Percentiles rank a stretch among this genome's conserved stretches.
Evolutionary conservation across 1,140 invertebrate species (phyloP).

Genomic region (Drosophila leontia): DNA sequence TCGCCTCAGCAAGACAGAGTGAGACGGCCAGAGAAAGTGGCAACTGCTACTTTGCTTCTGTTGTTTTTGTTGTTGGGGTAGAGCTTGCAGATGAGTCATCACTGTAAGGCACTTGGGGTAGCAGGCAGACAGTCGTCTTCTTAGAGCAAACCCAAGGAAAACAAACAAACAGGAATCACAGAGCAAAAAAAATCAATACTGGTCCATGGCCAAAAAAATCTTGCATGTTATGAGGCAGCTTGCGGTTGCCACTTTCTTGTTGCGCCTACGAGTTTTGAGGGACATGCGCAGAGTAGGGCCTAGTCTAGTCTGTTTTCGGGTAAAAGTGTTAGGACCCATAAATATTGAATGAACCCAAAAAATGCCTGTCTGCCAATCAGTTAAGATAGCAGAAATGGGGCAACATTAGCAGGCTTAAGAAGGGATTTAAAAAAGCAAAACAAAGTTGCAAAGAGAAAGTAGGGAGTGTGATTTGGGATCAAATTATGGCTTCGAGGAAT

Average conservation of each 20-base stretch:
- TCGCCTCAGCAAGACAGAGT: conserved; percentile 11
- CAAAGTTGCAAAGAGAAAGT: conserved; percentile 9
- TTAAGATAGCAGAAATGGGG: conserved; percentile 29
- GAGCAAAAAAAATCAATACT: conserved; percentile 42
- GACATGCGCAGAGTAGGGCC: conserved; percentile 34
- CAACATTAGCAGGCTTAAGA: conserved; percentile 15
- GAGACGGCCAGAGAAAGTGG: conserved; percentile 68
- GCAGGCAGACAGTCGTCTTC: background rate
- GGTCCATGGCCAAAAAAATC: conserved; percentile 36
- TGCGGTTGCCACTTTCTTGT: conserved; percentile 45
- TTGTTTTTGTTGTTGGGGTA: conserved; percentile 22
- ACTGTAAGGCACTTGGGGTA: conserved; percentile 7
- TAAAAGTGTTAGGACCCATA: conserved; percentile 38
- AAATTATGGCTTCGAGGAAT: background rate
- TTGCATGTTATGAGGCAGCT: too few relatives aligned
- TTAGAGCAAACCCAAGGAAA: background rate
- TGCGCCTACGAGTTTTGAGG: conserved; percentile 25
- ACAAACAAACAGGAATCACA: background rate
- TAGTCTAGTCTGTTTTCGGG: background rate
- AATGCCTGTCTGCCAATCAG: conserved; percentile 28
- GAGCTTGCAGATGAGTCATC: conserved; percentile 46
- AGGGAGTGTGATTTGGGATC: background rate
- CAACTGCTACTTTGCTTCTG: background rate
- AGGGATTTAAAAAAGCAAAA: background rate
- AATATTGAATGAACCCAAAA: conserved; percentile 33